Percentiles rank a stretch among this genome's conserved stretches.
These are phyloP conservation scores for Holothuria scabra DNA, from an alignment of 53 echinoderm and acorn worm genomes.

Conservation along the genomic window DNA sequence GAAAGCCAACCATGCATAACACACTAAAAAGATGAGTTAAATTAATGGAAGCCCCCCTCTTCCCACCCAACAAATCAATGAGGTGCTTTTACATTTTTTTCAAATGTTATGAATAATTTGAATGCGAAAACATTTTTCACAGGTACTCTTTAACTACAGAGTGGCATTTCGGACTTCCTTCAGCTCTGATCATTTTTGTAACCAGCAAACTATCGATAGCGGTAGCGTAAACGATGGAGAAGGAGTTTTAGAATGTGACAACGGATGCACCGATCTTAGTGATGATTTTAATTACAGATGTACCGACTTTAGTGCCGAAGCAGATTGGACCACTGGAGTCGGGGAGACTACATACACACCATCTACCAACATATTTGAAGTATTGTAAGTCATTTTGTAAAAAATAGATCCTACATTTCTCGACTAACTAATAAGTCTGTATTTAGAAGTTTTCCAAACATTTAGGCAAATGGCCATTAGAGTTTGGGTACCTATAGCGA, in stretches of 20 bases:
- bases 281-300: slow-evolving; percentile 25
- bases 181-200: neutral
- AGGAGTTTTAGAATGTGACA: neutral
- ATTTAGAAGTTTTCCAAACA: no score
- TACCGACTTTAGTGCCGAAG: slow-evolving; percentile 24
- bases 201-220: neutral
- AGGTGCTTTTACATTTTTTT: no score
- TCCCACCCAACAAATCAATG: no score
- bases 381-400: slow-evolving; percentile 2
- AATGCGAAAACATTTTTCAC: no score
- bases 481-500: no score
- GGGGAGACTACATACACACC: neutral
- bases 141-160: slow-evolving; percentile 16
- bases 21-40: no score
- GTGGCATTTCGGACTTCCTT: slow-evolving; percentile 25
- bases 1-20: no score
- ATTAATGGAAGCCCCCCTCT: no score
- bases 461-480: no score
- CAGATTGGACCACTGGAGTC: slow-evolving; percentile 25
- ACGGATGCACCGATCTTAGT: neutral
- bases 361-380: neutral
- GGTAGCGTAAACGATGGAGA: slow-evolving; percentile 1
- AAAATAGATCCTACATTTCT: no score
- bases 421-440: no score
- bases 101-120: no score